Percentiles rank a stretch among this genome's conserved stretches.
Conservation (phyloP, 2,888 invertebrate genomes). For the Pseudococcus longispinus region DNA sequence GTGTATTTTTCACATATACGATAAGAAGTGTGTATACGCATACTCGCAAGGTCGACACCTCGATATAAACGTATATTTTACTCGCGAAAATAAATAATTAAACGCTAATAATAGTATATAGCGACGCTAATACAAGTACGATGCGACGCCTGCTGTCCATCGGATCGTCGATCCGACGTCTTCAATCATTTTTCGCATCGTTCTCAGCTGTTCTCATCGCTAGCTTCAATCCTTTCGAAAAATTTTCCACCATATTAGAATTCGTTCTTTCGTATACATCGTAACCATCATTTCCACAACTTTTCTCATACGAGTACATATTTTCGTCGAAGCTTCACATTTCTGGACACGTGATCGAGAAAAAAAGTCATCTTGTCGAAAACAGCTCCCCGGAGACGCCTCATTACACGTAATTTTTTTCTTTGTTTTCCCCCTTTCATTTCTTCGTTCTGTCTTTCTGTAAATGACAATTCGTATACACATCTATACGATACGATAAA, state of each 20-base stretch:
- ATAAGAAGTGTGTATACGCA: background rate
- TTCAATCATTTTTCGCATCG: too few species aligned
- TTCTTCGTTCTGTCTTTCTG: too few species aligned
- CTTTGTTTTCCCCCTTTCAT: background rate
- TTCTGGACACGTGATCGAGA: background rate
- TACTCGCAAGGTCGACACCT: conserved; percentile 16
- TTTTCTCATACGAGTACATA: too few species aligned
- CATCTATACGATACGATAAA: background rate
- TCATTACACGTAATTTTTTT: background rate
- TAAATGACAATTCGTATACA: conserved; percentile 7
- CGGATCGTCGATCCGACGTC: background rate
- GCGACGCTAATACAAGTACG: background rate
- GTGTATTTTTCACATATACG: conserved; percentile 21
- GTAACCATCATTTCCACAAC: background rate
- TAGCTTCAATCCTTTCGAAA: too few species aligned
- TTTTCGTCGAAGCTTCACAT: background rate
- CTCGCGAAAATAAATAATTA: conserved; percentile 28
- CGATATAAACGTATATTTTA: background rate
- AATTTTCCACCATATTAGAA: too few species aligned
- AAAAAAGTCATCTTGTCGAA: background rate
- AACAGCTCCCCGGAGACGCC: background rate
- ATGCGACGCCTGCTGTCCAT: background rate
- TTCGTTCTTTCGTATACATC: background rate
- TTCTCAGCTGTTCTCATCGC: too few species aligned
- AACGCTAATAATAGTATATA: conserved; percentile 18